Base-by-base conservation (phyloP, 2,888 invertebrate species). In the Xanthia icteritia region DNA sequence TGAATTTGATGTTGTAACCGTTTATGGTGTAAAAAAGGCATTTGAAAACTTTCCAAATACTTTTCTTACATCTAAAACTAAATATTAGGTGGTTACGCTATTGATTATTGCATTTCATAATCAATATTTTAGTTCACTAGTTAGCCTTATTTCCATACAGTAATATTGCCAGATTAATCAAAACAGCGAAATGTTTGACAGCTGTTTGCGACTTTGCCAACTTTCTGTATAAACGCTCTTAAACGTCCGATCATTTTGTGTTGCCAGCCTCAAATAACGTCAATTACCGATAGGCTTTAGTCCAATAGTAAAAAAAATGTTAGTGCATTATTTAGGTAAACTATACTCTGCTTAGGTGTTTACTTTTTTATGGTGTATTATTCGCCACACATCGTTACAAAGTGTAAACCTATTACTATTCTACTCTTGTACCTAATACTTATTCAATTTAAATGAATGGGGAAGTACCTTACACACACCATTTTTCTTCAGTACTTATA, bases 401-500 rank as follows among this genome's bases (percentile, higher is more conserved):
- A 27, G 20, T 27, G 5, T 48, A 23, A 8, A n/a, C 36, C 51
- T 54, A 45, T 54, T 39, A 58, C 54, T 63, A 63, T 63, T 64
- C 23, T 56, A 64, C 39, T 73, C 31, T 56, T 75, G 56, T 82
- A 75, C 31, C 27, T 73, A 54, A 39, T 39, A 63, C 36, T 31
- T 81, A 64, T 61, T 79, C 15, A 48, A 39, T 58, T 23, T 42
- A n/a, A 54, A 39, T 27, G 39, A 65, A 64, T 45, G 6, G 23
- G 2, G 23, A 39, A 66, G 42, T 39, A n/a, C 20, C 48, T 70
- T 13, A 39, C 58, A 45, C 56, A 73, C 63, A 69, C 54, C 31
- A 60, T 42, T 74, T 77, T 76, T 17, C 48, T 70, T 75, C 69
- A 65, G 73, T 82, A 85, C 76, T 77, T 86, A 85, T 48, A 70